phyloP scores from a whole-genome alignment of 2,113 vertebrate genomes.

The Acrocephalus arundinaceus region DNA sequence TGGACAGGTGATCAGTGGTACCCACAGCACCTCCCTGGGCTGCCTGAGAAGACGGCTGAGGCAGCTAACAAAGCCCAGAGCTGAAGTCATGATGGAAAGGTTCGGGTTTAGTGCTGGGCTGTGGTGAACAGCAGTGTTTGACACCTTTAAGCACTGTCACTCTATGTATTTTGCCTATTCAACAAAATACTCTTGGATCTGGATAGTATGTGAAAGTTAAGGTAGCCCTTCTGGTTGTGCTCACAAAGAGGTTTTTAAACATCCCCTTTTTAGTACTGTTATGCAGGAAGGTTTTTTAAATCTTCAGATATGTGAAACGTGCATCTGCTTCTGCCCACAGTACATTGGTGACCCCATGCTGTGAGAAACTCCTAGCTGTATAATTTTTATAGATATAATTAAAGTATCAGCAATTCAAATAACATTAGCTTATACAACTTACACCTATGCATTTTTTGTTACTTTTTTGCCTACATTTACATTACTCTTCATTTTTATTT shows the following conservation, averaged over 20 bases:
- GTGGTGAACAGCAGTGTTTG: background rate
- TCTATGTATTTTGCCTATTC: background rate
- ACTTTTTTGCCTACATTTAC: background rate
- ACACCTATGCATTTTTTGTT: background rate
- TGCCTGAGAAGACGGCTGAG: background rate
- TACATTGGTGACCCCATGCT: background rate
- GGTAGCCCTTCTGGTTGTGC: background rate
- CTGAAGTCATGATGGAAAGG: background rate
- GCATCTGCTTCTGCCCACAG: background rate
- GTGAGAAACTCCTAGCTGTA: background rate
- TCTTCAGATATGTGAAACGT: background rate
- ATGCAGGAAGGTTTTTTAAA: background rate
- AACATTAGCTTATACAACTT: background rate
- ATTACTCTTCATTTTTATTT: background rate
- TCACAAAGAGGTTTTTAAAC: background rate
- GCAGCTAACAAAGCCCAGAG: background rate
- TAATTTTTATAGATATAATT: background rate
- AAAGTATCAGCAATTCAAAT: background rate
- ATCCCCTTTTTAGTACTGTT: background rate
- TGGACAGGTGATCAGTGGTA: background rate
- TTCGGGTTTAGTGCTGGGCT: background rate
- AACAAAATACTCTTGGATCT: background rate
- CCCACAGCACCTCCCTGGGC: background rate
- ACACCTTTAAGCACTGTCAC: background rate
- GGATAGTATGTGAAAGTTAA: background rate